A percentile compares a stretch with the other conserved stretches of the same genome.
Evolutionary conservation across 2,888 invertebrate genomes (phyloP).

Genomic region (Drosophila vallismaia): DNA sequence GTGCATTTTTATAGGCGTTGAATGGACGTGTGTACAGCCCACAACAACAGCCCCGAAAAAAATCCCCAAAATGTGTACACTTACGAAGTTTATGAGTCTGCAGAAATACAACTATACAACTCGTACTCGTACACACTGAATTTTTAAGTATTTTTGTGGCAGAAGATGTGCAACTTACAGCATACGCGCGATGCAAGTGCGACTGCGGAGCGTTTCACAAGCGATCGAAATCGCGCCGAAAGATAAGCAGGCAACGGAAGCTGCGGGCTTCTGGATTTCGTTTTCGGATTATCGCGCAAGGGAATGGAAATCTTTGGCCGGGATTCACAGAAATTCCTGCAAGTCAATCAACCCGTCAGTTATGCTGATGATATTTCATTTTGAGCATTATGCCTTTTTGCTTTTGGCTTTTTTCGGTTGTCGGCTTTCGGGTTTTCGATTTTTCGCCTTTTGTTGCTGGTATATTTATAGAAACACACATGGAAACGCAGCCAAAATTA

Average conservation of each 20-base stretch:
- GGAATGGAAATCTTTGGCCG: constrained; percentile 16
- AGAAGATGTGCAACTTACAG: constrained; percentile 54
- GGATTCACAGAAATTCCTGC: constrained; percentile 63
- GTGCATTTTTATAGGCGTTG: constrained; percentile 61
- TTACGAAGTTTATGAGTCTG: constrained; percentile 39
- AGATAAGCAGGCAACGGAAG: constrained; percentile 70
- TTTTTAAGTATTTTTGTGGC: constrained; percentile 11
- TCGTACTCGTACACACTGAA: not conserved
- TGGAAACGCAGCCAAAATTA: constrained; percentile 41
- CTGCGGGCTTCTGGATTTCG: constrained; percentile 25
- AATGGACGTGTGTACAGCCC: constrained; percentile 64
- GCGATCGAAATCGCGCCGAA: constrained; percentile 42
- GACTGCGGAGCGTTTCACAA: constrained; percentile 2
- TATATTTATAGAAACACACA: constrained; percentile 45
- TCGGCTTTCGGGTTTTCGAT: not conserved
- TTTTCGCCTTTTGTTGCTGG: constrained; percentile 38
- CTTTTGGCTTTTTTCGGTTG: constrained; percentile 10
- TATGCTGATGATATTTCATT: constrained; percentile 48
- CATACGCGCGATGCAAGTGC: constrained; percentile 34
- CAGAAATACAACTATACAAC: constrained; percentile 34
- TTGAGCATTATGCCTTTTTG: constrained; percentile 26
- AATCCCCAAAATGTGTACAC: constrained; percentile 39
- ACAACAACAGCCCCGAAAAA: constrained; percentile 38
- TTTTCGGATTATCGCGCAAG: constrained; percentile 4
- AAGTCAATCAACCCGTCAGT: constrained; percentile 75